Evolutionary conservation across 2,113 vertebrate species (phyloP).

Genomic region (Empidonax alnorum): DNA sequence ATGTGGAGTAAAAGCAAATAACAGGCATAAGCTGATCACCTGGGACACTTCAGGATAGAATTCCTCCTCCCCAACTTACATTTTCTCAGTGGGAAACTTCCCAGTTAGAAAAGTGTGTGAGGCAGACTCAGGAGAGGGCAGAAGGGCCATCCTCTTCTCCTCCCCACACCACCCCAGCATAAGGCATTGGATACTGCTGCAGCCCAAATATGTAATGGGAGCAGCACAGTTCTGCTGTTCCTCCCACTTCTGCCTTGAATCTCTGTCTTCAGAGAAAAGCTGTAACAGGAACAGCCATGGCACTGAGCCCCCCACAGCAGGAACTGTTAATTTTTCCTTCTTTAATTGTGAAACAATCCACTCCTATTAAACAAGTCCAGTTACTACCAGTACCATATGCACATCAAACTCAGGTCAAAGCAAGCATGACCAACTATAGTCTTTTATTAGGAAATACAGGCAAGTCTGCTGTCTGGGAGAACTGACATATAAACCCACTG

Average conservation of each 20-base stretch:
- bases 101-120: background rate
- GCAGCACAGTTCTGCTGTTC: background rate
- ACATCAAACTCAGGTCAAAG: conserved; percentile 38
- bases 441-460: conserved; percentile 40
- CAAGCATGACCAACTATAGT: background rate
- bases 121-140: background rate
- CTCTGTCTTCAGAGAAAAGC: background rate
- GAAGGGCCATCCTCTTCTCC: background rate
- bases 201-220: background rate
- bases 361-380: conserved; percentile 47
- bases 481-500: conserved; percentile 36
- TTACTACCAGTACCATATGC: conserved; percentile 27
- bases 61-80: background rate
- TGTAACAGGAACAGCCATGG: background rate
- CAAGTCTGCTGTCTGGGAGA: background rate
- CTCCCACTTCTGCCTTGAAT: background rate
- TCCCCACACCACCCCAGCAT: background rate
- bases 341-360: conserved; percentile 26
- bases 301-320: background rate
- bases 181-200: background rate
- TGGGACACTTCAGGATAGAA: background rate
- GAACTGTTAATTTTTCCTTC: background rate
- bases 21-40: background rate
- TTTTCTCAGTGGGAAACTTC: background rate
- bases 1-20: background rate